Evolutionary conservation across 92 coral and sea anemone species (phyloP), one percentile per base, ranked within the genome.

Genomic region (Diadumene lineata): DNA sequence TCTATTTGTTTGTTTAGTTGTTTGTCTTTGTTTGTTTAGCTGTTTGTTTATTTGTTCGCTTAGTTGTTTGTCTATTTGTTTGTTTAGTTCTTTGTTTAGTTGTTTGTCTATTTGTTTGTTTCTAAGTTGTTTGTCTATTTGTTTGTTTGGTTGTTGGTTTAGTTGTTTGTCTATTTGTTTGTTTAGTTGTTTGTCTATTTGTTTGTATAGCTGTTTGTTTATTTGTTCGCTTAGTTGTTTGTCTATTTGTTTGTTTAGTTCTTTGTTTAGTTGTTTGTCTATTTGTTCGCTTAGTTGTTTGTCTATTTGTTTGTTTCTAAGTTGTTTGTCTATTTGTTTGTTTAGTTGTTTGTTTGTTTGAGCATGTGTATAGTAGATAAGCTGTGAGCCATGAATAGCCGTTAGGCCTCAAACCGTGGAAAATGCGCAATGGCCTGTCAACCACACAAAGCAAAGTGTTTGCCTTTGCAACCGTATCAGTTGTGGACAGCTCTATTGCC

Each of bases 251-350:
- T 38, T 38, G n/a, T 38, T 38, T 4, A 38, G 13, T 4, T 38
- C 48, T 6, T 38, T 38, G 48, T 38, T 38, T 38, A n/a, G 6
- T 38, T 38, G 48, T 4, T 38, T 6, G 6, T 38, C 13, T 38
- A 4, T 38, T 38, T 6, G 13, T 4, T 38, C 48, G 48, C 13
- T 81, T 19, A 34, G 30, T 10, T 50, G 60, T 26, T n/a, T 34
- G 22, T 34, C 46, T 13, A 58, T 68, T 25, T 31, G 56, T 56
- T 56, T 66, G 23, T 76, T 34, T 7, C 60, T 72, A 32, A 56
- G n/a, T 10, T 31, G 29, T 8, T 16, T 28, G 50, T 56, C 31
- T 16, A 1, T n/a, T 57, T 55, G 34, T 25, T 38, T 55, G 1
- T 19, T 26, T 31, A 28, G 17, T 23, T 7, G 6, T 23, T 58